A percentile compares a stretch with the other conserved stretches of the same genome.
Conservation (phyloP, 1,140 invertebrate genomes). For the Tetramorium alpestre region DNA sequence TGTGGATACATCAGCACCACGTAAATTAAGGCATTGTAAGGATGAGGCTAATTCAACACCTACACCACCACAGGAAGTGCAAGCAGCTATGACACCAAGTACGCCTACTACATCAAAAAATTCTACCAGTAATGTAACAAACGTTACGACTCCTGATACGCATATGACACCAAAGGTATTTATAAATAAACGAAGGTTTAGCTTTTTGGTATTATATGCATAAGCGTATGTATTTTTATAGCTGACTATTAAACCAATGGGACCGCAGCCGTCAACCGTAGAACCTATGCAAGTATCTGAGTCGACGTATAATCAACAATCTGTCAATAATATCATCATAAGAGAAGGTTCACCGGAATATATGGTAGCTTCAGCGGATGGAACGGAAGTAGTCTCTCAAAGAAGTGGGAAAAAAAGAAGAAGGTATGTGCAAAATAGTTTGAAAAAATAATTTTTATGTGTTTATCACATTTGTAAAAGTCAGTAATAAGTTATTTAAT, state of each 20-base stretch:
- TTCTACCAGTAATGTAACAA: slow-evolving; percentile 63
- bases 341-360: slow-evolving; percentile 84
- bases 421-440: slow-evolving; percentile 67
- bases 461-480: background rate
- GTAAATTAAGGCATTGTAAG: slow-evolving; percentile 91
- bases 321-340: slow-evolving; percentile 76
- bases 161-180: slow-evolving; percentile 82
- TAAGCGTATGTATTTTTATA: slow-evolving; percentile 59
- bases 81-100: slow-evolving; percentile 79
- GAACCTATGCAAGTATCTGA: slow-evolving; percentile 75
- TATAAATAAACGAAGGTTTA: slow-evolving; percentile 28
- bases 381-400: slow-evolving; percentile 79
- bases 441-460: background rate
- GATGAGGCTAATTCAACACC: slow-evolving; percentile 84
- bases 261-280: slow-evolving; percentile 73
- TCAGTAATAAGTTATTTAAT: slow-evolving; percentile 6
- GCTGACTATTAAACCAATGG: slow-evolving; percentile 84
- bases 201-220: background rate
- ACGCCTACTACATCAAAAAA: slow-evolving; percentile 77
- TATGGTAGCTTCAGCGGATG: slow-evolving; percentile 83
- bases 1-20: slow-evolving; percentile 91
- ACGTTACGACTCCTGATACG: slow-evolving; percentile 70
- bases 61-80: slow-evolving; percentile 76
- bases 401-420: slow-evolving; percentile 83
- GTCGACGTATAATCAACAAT: slow-evolving; percentile 73